Evolutionary conservation across 2,797 vertebrate genomes (phyloP), one percentile per base, ranked within the genome.

Genomic region (Myotis planiceps): DNA sequence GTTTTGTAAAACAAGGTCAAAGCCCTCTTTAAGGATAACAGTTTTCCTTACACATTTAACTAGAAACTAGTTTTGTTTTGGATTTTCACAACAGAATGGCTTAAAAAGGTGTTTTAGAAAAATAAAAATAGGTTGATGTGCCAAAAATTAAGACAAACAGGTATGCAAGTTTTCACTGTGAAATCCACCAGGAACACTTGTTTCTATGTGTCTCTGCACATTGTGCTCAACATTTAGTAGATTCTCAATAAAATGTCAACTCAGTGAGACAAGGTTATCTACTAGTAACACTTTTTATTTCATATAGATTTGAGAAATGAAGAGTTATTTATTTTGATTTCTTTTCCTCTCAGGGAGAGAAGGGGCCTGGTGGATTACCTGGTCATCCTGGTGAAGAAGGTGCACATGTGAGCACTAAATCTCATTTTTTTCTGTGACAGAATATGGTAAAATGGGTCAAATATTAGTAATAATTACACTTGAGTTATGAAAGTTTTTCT

Each of bases 331-430:
- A 91, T 53, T 81, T 94, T 60, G 42, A 12, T 83, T 88, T 90
- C n/a, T 71, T 85, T 96, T 97, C 86, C 95, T 93, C 92, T 96
- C 97, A 99, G 99, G 99, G 99, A 5, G 9, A 4, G 3, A 5
- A 58, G 0, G 99, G 99, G 95, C 96, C 87, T 76, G 98, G 63
- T 15, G 99, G 99, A n/a, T 95, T 97, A 90, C 97, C 97, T 18
- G 99, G 99, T 1, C 98, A 99, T 98, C 99, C 99, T 7, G 99
- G 99, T 94, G 99, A 99, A 8, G 99, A 99, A 97, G 99, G 99
- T 80, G 93, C 96, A 7, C 72, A 94, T 71, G 99, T 99, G 97
- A 99, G 99, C 99, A 97, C 83, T 55, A 7, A 14, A 47, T 86
- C 27, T 91, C 63, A 29, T 29, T 82, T 15, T 88, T 88, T 55